Conservation (phyloP, 2,888 invertebrate species). For the Bombyx huttoni region DNA sequence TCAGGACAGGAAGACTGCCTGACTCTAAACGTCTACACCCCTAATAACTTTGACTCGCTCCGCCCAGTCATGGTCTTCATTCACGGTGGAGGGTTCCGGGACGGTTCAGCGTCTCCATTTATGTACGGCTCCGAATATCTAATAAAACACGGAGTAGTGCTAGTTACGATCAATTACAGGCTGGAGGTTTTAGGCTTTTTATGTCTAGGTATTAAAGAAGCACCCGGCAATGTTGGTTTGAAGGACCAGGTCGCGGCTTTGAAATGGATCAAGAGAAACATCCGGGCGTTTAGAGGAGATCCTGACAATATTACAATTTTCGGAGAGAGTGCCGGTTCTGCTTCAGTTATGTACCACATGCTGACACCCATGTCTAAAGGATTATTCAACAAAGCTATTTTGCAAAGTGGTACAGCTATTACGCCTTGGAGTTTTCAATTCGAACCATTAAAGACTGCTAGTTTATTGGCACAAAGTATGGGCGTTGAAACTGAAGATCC, state of each 20-base stretch:
- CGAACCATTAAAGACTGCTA: conserved; percentile 44
- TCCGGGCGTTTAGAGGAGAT: conserved; percentile 48
- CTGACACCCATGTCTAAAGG: conserved; percentile 52
- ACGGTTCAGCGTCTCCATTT: conserved; percentile 47
- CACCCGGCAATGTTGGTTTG: conserved; percentile 53
- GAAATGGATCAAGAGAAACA: conserved; percentile 47
- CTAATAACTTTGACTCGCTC: conserved; percentile 13
- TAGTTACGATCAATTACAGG: conserved; percentile 56
- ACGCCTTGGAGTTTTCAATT: conserved; percentile 52
- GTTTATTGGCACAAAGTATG: conserved; percentile 31
- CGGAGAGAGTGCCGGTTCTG: conserved; percentile 60
- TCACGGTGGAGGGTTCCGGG: conserved; percentile 57
- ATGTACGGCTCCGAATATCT: conserved; percentile 53
- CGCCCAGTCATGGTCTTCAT: conserved; percentile 59
- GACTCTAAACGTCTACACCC: conserved; percentile 48
- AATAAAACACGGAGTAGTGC: conserved; percentile 38
- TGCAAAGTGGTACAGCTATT: conserved; percentile 57
- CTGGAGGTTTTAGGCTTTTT: conserved; percentile 53
- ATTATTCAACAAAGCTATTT: conserved; percentile 46
- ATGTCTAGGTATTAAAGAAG: conserved; percentile 49
- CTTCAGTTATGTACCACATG: conserved; percentile 46
- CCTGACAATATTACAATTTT: conserved; percentile 51
- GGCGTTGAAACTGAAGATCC: conserved; percentile 33
- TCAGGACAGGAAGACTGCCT: conserved; percentile 50
- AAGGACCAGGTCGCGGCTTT: conserved; percentile 56